Conservation (phyloP, 2,797 vertebrate species). For the Petrocephalus schoutedeni region DNA sequence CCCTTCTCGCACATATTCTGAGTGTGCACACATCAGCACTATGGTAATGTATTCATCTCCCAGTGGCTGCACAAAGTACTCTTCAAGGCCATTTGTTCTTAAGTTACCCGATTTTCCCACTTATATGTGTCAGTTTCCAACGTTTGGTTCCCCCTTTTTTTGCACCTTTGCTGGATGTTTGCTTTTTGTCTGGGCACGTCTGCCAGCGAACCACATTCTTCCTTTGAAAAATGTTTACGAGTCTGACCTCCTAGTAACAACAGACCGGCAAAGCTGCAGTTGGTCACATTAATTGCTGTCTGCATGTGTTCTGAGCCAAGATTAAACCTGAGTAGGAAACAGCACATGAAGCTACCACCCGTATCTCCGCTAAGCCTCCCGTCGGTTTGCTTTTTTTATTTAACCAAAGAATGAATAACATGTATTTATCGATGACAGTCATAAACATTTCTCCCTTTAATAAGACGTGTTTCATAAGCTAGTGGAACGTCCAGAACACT, state of each 20-base stretch:
- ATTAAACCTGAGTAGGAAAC: conserved; percentile 12
- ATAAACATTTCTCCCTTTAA: neutral
- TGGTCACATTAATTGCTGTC: conserved; percentile 50
- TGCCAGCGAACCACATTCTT: conserved; percentile 25
- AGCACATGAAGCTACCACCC: neutral
- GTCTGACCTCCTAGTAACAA: conserved; percentile 25
- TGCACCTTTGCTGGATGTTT: conserved; percentile 40
- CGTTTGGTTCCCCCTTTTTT: conserved; percentile 24
- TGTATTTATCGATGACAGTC: neutral
- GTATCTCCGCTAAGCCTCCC: neutral
- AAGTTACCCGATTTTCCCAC: conserved; percentile 29
- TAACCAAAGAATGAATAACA: neutral
- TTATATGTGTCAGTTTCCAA: conserved; percentile 6
- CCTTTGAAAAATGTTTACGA: conserved; percentile 38
- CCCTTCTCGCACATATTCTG: conserved; percentile 41
- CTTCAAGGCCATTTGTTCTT: conserved; percentile 35
- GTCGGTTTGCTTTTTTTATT: neutral
- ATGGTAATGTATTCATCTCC: conserved; percentile 44
- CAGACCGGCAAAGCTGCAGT: conserved; percentile 21
- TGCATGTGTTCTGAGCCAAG: conserved; percentile 32
- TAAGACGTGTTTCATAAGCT: neutral
- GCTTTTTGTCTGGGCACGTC: conserved; percentile 35
- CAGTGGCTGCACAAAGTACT: neutral
- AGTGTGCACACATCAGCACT: conserved; percentile 56
- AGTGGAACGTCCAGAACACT: neutral